Conservation (phyloP, 2,797 vertebrate species). For the Pitangus sulphuratus region DNA sequence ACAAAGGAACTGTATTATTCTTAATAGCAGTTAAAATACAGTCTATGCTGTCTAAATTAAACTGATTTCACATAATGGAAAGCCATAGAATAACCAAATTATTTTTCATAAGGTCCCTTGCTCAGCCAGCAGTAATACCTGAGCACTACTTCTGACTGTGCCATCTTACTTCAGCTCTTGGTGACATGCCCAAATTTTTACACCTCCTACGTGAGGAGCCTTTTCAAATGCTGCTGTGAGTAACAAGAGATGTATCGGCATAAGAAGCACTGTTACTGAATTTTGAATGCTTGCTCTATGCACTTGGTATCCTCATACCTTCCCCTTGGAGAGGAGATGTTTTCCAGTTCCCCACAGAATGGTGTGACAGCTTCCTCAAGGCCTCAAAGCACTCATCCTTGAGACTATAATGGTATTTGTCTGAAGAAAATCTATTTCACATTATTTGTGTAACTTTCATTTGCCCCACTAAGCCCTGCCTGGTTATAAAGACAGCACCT, state of each 20-base stretch:
- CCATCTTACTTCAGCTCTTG: neutral
- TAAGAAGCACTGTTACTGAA: accelerated
- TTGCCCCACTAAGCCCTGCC: neutral
- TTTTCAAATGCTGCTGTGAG: neutral
- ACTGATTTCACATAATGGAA: neutral
- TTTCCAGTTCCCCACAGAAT: neutral
- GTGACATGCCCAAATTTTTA: neutral
- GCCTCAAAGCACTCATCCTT: neutral
- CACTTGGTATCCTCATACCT: neutral
- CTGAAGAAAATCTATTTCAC: neutral
- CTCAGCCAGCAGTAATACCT: neutral
- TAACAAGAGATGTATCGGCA: neutral
- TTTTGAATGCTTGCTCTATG: neutral
- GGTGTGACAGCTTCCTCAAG: neutral
- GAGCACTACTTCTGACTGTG: neutral
- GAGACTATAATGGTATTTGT: neutral
- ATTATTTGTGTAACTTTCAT: neutral
- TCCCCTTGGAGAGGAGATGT: neutral
- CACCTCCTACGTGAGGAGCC: neutral
- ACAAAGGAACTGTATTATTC: slow-evolving; percentile 1
- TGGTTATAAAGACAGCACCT: neutral
- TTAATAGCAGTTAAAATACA: neutral
- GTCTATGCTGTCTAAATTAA: neutral
- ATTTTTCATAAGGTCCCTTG: neutral
- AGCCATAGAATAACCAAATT: neutral